Evolutionary conservation across 1,140 invertebrate species (phyloP), one percentile per base, ranked within the genome.

Genomic region (Pollicipes pollicipes): DNA sequence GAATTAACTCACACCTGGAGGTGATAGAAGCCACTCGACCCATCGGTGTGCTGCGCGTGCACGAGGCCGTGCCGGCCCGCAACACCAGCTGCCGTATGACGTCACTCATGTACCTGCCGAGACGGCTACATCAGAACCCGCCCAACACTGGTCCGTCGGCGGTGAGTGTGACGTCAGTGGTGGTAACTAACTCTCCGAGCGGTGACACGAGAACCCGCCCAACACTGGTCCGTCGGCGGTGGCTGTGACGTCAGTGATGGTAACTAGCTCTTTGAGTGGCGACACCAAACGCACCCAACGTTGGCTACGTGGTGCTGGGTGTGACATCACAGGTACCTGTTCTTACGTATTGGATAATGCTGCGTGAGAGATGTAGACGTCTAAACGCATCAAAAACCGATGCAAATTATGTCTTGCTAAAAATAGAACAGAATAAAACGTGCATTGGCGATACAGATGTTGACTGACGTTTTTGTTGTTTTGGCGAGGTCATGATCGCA

Each of bases 1-100:
- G 76, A 13, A 73, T 77, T 29, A 77, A 77, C 71, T 77, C 76
- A 21, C 76, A 77, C 72, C 73, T 76, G 75, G 76, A 77, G 68
- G 76, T 77, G 73, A 70, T 77, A 32, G 76, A 77, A 71, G 75
- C 76, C 30, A 77, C 76, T 3, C 71, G 76, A 30, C 76, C 76
- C n/a, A 76, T 77, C 31, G 76, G 75, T 45, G 69, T 77, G 21
- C 72, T 77, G 29, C 74, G 76, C 63, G 73, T 77, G 6, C 64
- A 70, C 31, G 74, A 76, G 45, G 70, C 70, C 30, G 30, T 63
- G 3, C 68, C 45, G 8, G 21, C 45, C 2, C 68, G 71, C 58
- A 71, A 73, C 68, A 72, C 72, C 21, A 74, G 73, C 29, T 77
- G 76, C 58, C 73, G 73, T 26, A 72, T 77, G 66, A 76, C 76